Evolutionary conservation across 2,888 invertebrate species (phyloP), one percentile per base, ranked within the genome.

Genomic region (Aphidius colemani): DNA sequence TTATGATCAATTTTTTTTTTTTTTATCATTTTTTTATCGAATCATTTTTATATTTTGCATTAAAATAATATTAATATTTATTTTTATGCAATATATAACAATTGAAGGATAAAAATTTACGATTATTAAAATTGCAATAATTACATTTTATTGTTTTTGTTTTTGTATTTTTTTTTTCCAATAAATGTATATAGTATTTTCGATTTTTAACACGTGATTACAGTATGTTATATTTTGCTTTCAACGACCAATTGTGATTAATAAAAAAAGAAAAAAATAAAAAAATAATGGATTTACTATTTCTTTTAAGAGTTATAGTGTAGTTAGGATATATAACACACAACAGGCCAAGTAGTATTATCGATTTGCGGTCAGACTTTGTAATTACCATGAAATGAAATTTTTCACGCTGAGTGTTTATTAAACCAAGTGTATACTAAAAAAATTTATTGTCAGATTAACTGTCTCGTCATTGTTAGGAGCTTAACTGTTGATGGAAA

Each of bases 401-500:
- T 43, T 46, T 9, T 45, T 30, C 39, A 46, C 45, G 30, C 39
- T 45, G 39, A 39, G 46, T 39, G 46, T 18, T 57, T 57, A 46
- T 48, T 46, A n/a, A 57, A 30, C 39, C 43, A 44, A 43, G 48
- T 43, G 57, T 57, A 57, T 45, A 57, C 46, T 63, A 45, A 61
- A 50, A 18, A 57, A 57, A 44, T 63, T 63, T 51, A 63, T 63
- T 44, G 40, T 51, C 7, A 57, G 39, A 57, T 57, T 58, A 57
- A 58, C 57, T 39, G 7, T 6, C 41, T 43, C n/a, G 30, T 56
- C 11, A 56, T 41, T 41, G 48, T n/a, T 57, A 30, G n/a, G 30
- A 11, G 39, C 39, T 56, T 56, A 30, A 45, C 46, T 57, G 57
- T 39, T 44, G 45, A 57, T 1, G 57, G 46, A 46, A 46, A 45